These are phyloP conservation scores for Chondrosia reniformis DNA, from an alignment of 37 sponge, comb jelly and placozoan genomes.

Conservation along the genomic window DNA sequence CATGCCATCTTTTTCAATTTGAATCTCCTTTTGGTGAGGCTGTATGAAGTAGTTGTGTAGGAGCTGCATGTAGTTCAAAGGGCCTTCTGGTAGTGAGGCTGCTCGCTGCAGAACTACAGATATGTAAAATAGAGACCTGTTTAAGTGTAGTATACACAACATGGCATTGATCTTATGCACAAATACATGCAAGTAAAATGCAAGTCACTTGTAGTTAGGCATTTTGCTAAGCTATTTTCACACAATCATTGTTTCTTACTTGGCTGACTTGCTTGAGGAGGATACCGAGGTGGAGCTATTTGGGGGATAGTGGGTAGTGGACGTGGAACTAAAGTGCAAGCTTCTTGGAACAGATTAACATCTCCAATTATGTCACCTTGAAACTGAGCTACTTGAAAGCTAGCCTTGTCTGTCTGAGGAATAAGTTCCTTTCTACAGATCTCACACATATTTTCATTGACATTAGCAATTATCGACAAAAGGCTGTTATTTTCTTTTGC, in stretches of 20 bases:
- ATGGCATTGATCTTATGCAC: too few relatives aligned
- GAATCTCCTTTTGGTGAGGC: neutral
- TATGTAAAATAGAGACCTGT: neutral
- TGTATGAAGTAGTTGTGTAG: constrained; percentile 4
- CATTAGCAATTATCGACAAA: neutral
- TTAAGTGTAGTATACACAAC: too few relatives aligned
- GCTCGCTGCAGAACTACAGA: neutral
- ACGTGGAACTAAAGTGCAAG: neutral
- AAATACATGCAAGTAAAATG: too few relatives aligned
- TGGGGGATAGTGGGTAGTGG: neutral
- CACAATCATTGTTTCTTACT: too few relatives aligned
- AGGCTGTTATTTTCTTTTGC: neutral
- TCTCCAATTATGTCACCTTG: neutral
- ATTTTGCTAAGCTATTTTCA: too few relatives aligned
- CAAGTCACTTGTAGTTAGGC: too few relatives aligned
- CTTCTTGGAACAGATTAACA: neutral
- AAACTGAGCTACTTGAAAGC: neutral
- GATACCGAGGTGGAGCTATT: too few relatives aligned
- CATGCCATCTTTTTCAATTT: too few relatives aligned
- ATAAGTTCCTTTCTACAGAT: neutral
- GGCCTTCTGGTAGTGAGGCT: neutral
- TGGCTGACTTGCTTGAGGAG: too few relatives aligned
- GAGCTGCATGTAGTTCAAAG: neutral
- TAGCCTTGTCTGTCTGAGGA: neutral
- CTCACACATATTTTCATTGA: neutral